Base-by-base conservation (phyloP, 2,113 vertebrate species). In the Phoxinus phoxinus region DNA sequence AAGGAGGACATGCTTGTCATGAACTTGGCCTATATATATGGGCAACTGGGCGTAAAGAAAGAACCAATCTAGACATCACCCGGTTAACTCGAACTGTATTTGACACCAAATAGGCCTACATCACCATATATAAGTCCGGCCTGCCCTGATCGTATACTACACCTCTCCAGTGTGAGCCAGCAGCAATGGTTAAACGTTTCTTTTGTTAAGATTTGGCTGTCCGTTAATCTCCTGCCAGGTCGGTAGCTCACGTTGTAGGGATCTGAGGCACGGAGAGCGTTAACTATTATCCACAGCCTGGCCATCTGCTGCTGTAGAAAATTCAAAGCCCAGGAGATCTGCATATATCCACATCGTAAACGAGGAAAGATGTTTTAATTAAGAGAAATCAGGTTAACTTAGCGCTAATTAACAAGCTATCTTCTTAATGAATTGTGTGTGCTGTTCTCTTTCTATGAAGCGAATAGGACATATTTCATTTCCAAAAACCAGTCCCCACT, bases 231-330 rank as follows among this genome's bases (percentile, higher is more conserved):
- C 96, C 95, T 91, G 93, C 94, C 94, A 94, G 96, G 95, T 95
- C 94, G 90, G 93, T 94, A 91, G 94, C 94, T 95, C 96, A 96
- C 95, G 94, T 96, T 94, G 94, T 94, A 95, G 93, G 92, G 95
- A 95, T 96, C 94, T 95, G 94, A 94, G 93, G 94, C 83, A 94
- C 94, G 95, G 84, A 96, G 95, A 97, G 95, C 93, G 94, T 96
- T 96, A 96, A 96, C 95, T 97, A 96, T 97, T 95, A 96, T 98
- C 96, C 96, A 94, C 94, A 96, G 96, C 95, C 94, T 95, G 95
- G 96, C 98, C 97, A 99, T 99, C 97, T 99, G 98, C 96, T 96
- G 95, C 96, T 95, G 96, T 94, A 95, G 94, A 96, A 93, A 95
- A 96, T 95, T 94, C 94, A 96, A 97, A 95, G 95, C 96, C 96